Conservation (phyloP, 2,888 invertebrate species). For the Hecatera dysodea region DNA sequence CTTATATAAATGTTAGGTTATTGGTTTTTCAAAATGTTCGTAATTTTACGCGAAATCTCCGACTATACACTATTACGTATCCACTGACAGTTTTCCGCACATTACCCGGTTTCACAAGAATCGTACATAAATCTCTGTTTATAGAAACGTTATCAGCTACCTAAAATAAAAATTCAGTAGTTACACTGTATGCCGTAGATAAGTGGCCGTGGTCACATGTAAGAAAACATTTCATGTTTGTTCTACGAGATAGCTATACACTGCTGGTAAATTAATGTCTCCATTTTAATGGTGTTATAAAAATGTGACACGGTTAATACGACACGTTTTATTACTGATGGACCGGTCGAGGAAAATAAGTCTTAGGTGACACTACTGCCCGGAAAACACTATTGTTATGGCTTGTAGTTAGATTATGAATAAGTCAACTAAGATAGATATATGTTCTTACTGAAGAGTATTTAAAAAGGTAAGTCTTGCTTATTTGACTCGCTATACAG, state of each 20-base stretch:
- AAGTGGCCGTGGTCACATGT: slow-evolving; percentile 56
- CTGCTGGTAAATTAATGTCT: slow-evolving; percentile 46
- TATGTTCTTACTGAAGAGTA: not conserved
- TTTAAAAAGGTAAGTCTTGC: not conserved
- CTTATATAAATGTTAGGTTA: not conserved
- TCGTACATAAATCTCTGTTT: slow-evolving; percentile 60
- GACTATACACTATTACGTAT: not conserved
- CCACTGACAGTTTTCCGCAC: slow-evolving; percentile 1
- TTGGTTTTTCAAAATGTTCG: not conserved
- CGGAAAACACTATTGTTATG: slow-evolving; percentile 14
- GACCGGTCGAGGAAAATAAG: slow-evolving; percentile 9
- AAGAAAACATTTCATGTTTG: slow-evolving; percentile 72
- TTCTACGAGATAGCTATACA: slow-evolving; percentile 61
- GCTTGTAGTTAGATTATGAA: not conserved
- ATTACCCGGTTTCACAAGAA: slow-evolving; percentile 30
- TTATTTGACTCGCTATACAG: not conserved
- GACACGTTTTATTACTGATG: slow-evolving; percentile 29
- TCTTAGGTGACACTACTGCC: slow-evolving; percentile 23
- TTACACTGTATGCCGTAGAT: slow-evolving; percentile 72
- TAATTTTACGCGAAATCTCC: not conserved
- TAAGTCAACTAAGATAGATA: not conserved
- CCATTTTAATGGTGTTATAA: slow-evolving; percentile 43
- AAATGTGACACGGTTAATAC: slow-evolving; percentile 46
- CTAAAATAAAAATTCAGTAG: slow-evolving; percentile 75
- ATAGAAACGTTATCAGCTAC: slow-evolving; percentile 72